Evolutionary conservation across 2,797 vertebrate species (phyloP), one percentile per base, ranked within the genome.

Genomic region (Florisuga fusca): DNA sequence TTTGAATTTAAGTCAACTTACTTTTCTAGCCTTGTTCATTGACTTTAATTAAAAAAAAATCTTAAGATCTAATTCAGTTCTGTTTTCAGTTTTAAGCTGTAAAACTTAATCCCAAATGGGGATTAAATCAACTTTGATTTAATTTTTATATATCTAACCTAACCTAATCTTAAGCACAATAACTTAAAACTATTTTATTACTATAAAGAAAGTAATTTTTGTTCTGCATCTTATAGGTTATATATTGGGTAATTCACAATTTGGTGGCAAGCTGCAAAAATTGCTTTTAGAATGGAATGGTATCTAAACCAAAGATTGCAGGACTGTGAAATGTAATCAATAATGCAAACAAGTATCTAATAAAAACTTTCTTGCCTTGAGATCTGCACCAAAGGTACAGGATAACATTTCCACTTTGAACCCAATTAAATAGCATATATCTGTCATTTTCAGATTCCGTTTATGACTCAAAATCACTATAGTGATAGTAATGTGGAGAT

Each of bases 1-100:
- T 68, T 15, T 11, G 59, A 79, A 74, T 90, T 93, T 82, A 86
- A 80, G n/a, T 43, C 48, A 71, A 62, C 6, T 69, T 54, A 45
- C 26, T 91, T 79, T 62, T 84, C 33, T 86, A 45, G 27, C 29
- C 27, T 79, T 43, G 23, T 58, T 85, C 48, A 90, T 45, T 63
- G 45, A 58, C 36, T 86, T 77, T 50, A 91, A 82, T 88, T 94
- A 71, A 94, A 94, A 94, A 94, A 91, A 38, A 12, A 77, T 53
- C 25, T 61, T 78, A 79, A 92, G 50, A 86, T 73, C 17, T 45
- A 78, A 90, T 82, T 88, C 1, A 78, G 50, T 92, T 89, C 78
- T 54, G 25, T 15, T 71, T 94, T 93, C 61, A 48, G 36, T 80
- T 90, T 48, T 51, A 93, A 86, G 23, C 14, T 61, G 43, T 43